Evolutionary conservation across 2,113 vertebrate genomes (phyloP).

Genomic region (Hippoglossus stenolepis): DNA sequence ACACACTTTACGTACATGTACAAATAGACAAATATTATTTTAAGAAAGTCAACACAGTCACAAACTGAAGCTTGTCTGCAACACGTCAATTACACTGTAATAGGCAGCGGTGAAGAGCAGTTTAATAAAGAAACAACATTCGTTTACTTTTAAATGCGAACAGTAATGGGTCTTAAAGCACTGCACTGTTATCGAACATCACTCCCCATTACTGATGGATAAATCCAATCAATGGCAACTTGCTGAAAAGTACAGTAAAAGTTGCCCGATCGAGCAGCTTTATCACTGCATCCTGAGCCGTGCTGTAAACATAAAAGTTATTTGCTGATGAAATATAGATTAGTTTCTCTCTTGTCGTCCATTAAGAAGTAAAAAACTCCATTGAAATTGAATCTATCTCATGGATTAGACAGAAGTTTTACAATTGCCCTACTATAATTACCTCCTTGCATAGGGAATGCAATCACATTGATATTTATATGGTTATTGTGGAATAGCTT

Average conservation of each 20-base stretch:
- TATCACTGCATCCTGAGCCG: conserved; percentile 33
- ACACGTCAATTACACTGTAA: conserved; percentile 54
- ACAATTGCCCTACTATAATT: conserved; percentile 51
- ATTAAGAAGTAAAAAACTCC: conserved; percentile 59
- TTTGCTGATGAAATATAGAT: conserved; percentile 72
- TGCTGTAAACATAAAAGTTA: conserved; percentile 57
- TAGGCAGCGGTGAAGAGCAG: conserved; percentile 33
- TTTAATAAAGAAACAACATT: conserved; percentile 44
- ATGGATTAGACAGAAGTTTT: conserved; percentile 45
- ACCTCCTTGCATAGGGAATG: conserved; percentile 48
- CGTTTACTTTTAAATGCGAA: conserved; percentile 43
- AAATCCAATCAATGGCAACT: conserved; percentile 57
- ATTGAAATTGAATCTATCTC: conserved; percentile 58
- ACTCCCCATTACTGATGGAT: conserved; percentile 29
- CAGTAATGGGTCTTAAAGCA: conserved; percentile 47
- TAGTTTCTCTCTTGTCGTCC: conserved; percentile 37
- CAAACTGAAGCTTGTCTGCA: conserved; percentile 6
- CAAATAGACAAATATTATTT: conserved; percentile 35
- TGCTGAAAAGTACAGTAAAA: conserved; percentile 56
- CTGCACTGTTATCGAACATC: conserved; percentile 49
- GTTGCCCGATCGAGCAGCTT: conserved; percentile 36
- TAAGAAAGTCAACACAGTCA: conserved; percentile 40
- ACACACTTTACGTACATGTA: background rate
- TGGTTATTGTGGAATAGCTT: conserved; percentile 52
- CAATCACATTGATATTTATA: conserved; percentile 63